These are phyloP conservation scores for Tinamus major DNA, from an alignment of 2,797 vertebrate genomes.

Conservation along the genomic window DNA sequence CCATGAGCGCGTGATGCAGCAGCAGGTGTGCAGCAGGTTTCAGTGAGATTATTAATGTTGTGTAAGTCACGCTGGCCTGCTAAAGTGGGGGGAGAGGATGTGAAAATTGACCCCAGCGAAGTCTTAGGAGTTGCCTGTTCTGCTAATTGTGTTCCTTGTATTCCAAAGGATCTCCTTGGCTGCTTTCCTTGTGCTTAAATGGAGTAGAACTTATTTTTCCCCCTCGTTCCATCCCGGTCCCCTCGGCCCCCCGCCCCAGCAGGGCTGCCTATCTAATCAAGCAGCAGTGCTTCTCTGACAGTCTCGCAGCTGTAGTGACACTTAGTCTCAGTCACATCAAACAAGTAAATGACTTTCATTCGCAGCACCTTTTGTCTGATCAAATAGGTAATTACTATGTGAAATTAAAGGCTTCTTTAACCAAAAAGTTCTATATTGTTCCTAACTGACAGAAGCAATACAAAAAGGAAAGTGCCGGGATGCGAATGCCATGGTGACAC, in stretches of 20 bases:
- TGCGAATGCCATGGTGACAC: conserved; percentile 45
- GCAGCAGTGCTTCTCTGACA: conserved; percentile 66
- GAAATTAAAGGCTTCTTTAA: conserved; percentile 78
- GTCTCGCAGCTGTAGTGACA: conserved; percentile 73
- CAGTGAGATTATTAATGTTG: background rate
- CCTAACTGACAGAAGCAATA: conserved; percentile 69
- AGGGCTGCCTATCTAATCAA: conserved; percentile 70
- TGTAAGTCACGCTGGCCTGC: background rate
- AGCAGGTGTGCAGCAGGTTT: conserved; percentile 24
- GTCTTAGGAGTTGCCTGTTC: background rate
- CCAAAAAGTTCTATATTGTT: conserved; percentile 75
- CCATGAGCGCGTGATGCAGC: background rate
- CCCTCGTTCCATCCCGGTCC: background rate
- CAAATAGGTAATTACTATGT: conserved; percentile 80
- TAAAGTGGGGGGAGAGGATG: background rate
- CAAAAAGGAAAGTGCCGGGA: conserved; percentile 56
- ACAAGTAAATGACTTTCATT: conserved; percentile 76
- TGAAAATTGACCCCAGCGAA: background rate
- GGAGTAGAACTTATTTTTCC: background rate
- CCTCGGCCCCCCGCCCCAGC: background rate
- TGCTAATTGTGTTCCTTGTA: conserved; percentile 1
- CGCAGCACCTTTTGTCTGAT: conserved; percentile 78
- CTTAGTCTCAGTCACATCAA: conserved; percentile 75
- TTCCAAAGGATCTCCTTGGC: background rate
- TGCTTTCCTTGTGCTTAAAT: conserved; percentile 29